Evolutionary conservation across 2,797 vertebrate species (phyloP), one percentile per base, ranked within the genome.

Genomic region (Cynodonichthys magdalenae): DNA sequence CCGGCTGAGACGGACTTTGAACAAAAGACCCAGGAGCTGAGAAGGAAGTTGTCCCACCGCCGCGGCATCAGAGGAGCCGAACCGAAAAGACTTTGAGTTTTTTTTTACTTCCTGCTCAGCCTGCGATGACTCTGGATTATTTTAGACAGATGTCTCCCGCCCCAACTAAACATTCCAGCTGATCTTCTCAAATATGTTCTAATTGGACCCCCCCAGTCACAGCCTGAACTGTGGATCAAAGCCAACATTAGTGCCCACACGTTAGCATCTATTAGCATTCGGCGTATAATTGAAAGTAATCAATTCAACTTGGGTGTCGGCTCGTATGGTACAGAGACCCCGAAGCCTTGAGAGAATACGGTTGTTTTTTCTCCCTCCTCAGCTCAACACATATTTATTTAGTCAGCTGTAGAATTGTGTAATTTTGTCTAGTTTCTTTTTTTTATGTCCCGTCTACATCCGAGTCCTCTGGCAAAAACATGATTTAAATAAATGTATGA

Each of bases 221-320:
- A 66, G 64, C 79, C 75, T 65, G 69, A 77, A 77, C 49, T 19
- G 64, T 59, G 78, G 74, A 72, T 69, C 54, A 17, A 7, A 66
- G 77, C 87, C 84, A 87, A 82, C 54, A 18, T n/a, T 85, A 42
- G 66, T 86, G 63, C 60, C 42, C 53, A 18, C 7, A 0, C 42
- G 82, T 71, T 19, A 83, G 62, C 74, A n/a, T 69, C 76, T 75
- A 58, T 88, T 87, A 87, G 78, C 74, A 18, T 79, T 84, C 58
- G 53, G 67, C 74, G 39, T 83, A 81, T 88, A 86, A 90, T 85
- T 89, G 80, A 83, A 84, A 75, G 73, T 75, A 80, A 90, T 87
- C 80, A 80, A 77, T 84, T 85, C 51, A 50, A 53, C 52, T 69
- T 63, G 39, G 69, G 68, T 59, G 63, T 59, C 56, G 45, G 61